A percentile compares a stretch with the other conserved stretches of the same genome.
phyloP scores from a whole-genome alignment of 2,888 invertebrate genomes.

The Clanis bilineata region DNA sequence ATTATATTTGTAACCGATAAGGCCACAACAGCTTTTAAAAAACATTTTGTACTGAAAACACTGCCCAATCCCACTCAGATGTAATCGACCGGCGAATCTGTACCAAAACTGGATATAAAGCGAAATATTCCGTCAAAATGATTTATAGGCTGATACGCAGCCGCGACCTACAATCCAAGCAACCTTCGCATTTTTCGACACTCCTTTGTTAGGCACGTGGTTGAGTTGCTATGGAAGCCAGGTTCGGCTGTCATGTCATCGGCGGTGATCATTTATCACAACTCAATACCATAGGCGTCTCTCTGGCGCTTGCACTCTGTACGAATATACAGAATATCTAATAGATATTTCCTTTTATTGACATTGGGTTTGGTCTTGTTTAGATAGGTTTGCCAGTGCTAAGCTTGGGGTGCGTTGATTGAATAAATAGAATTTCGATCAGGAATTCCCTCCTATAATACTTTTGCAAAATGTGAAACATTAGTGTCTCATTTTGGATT shows the following conservation, averaged over 20 bases:
- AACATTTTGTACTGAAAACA: not conserved
- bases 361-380: not conserved
- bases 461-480: too few species aligned
- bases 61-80: not conserved
- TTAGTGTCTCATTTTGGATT: not conserved
- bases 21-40: not conserved
- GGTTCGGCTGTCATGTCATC: slow-evolving; percentile 78
- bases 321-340: slow-evolving; percentile 33
- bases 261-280: slow-evolving; percentile 75
- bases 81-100: slow-evolving; percentile 6
- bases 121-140: slow-evolving; percentile 70
- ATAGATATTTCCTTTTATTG: not conserved
- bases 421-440: not conserved
- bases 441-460: too few species aligned
- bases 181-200: slow-evolving; percentile 79
- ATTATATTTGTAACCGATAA: too few species aligned
- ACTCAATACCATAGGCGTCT: slow-evolving; percentile 78
- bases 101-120: slow-evolving; percentile 58
- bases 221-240: slow-evolving; percentile 56
- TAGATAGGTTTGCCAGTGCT: not conserved
- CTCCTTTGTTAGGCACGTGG: slow-evolving; percentile 78
- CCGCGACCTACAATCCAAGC: slow-evolving; percentile 79
- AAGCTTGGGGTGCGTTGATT: not conserved
- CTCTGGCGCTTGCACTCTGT: slow-evolving; percentile 64
- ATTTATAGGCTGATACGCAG: slow-evolving; percentile 74